These are phyloP conservation scores for Pteruthius melanotis DNA, from an alignment of 2,113 vertebrate genomes.

Conservation along the genomic window DNA sequence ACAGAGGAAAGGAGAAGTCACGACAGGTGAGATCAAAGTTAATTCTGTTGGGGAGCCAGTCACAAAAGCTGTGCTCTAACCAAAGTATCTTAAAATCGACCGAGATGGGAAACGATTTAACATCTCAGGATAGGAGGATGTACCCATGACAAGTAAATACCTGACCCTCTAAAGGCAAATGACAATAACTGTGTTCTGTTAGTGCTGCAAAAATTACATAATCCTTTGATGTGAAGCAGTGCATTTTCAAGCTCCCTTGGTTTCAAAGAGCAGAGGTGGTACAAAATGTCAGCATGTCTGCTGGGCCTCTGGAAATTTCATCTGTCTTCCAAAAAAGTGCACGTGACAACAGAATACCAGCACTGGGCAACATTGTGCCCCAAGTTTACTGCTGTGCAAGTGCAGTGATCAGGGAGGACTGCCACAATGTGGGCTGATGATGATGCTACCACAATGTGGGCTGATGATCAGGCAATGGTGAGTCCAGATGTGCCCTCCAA, in stretches of 20 bases:
- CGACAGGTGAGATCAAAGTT: background rate
- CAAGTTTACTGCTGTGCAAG: background rate
- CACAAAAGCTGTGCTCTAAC: background rate
- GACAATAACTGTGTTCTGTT: background rate
- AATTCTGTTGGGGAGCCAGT: background rate
- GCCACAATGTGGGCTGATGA: background rate
- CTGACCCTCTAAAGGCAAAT: background rate
- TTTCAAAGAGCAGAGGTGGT: background rate
- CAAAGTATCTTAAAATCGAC: background rate
- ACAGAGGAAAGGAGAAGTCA: background rate
- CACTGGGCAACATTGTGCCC: background rate
- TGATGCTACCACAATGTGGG: background rate
- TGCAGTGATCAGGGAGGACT: background rate
- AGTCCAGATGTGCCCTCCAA: background rate
- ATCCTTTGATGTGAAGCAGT: background rate
- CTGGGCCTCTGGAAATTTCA: background rate
- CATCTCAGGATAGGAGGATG: background rate
- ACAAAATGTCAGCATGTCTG: background rate
- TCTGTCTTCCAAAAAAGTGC: background rate
- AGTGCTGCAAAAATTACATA: background rate
- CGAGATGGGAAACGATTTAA: background rate
- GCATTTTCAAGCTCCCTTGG: background rate
- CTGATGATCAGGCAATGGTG: background rate
- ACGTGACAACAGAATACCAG: background rate
- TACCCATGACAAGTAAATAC: background rate